Base-by-base conservation (phyloP, 2,113 vertebrate genomes). In the Pseudorhombus dupliciocellatus region DNA sequence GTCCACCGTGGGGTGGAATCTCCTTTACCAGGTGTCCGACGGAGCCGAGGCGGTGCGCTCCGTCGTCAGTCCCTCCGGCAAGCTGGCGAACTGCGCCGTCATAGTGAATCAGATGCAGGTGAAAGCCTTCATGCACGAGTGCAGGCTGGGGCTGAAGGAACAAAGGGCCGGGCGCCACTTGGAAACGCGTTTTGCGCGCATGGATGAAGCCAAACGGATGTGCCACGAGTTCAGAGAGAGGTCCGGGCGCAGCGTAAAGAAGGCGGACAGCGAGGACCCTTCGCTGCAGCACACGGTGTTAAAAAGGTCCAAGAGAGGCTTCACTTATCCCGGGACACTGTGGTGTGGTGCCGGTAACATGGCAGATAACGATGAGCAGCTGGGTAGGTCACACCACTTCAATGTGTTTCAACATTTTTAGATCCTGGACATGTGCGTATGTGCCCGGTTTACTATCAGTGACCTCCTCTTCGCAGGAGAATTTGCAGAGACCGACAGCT, bases 281-380 rank as follows among this genome's bases (percentile, higher is more conserved):
- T 44, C 31, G 48, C 52, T n/a, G 22, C 61, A 51, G 68, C 12
- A 67, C 31, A 31, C 67, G 54, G 54, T 46, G 21, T 66, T 80
- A 7, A 89, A 76, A 48, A 87, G 95, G 1, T 66, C 87, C 66
- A 95, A 93, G 81, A 92, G 94, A 5, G 94, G 94, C 55, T 94
- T 96, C 51, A 95, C 95, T 20, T 96, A 95, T 68, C 95, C 92
- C 1, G 95, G 95, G 25, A 94, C 94, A 0, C 90, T 95, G 58
- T 95, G 92, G 93, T 96, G 94, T 9, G 94, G 94, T 3, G 94
- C 93, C 0, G 96, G 96, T 1, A 95, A 94, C 91, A 95, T 92
- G 81, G 95, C 94, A 1, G 93, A 94, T 11, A 62, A 77, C 82
- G 93, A 92, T 16, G 81, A 94, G 21, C 91, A 96, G 48, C 78